A percentile compares a stretch with the other conserved stretches of the same genome.
Evolutionary conservation across 2,888 invertebrate species (phyloP).

Genomic region (Gisinianus flammeolus): DNA sequence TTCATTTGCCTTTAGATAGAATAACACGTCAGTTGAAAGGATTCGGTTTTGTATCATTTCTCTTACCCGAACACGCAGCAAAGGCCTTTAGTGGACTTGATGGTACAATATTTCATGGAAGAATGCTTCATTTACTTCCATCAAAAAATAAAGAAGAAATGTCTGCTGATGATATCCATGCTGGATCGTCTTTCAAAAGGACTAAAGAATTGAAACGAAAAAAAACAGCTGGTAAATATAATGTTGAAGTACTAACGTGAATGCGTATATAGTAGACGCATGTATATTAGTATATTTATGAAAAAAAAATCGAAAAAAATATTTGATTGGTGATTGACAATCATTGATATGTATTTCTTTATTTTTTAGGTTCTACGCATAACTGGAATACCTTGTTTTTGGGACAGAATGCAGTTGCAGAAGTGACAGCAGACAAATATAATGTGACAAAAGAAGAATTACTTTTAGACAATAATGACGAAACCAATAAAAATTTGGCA

Average conservation of each 20-base stretch:
- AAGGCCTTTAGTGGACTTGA: slow-evolving; percentile 86
- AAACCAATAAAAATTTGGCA: slow-evolving; percentile 63
- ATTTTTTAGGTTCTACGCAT: slow-evolving; percentile 70
- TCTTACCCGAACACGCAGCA: slow-evolving; percentile 95
- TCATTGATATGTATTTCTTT: not conserved
- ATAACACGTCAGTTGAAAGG: slow-evolving; percentile 75
- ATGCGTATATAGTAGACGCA: not conserved
- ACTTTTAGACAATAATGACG: slow-evolving; percentile 52
- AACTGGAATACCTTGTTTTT: slow-evolving; percentile 98
- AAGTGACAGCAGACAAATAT: slow-evolving; percentile 73
- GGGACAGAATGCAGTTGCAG: slow-evolving; percentile 90
- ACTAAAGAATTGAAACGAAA: slow-evolving; percentile 63
- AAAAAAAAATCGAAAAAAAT: not conserved
- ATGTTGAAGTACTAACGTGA: too few species aligned
- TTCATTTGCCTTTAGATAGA: slow-evolving; percentile 86
- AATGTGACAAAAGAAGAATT: slow-evolving; percentile 55
- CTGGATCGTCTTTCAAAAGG: slow-evolving; percentile 64
- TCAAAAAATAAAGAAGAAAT: slow-evolving; percentile 84
- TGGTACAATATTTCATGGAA: slow-evolving; percentile 87
- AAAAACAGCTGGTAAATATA: slow-evolving; percentile 57
- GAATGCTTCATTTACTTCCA: slow-evolving; percentile 92
- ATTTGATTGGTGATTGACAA: not conserved
- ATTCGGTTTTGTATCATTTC: slow-evolving; percentile 88
- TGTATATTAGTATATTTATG: not conserved
- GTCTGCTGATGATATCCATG: slow-evolving; percentile 73